Evolutionary conservation across 2,113 vertebrate genomes (phyloP).

Genomic region (Geococcyx californianus): DNA sequence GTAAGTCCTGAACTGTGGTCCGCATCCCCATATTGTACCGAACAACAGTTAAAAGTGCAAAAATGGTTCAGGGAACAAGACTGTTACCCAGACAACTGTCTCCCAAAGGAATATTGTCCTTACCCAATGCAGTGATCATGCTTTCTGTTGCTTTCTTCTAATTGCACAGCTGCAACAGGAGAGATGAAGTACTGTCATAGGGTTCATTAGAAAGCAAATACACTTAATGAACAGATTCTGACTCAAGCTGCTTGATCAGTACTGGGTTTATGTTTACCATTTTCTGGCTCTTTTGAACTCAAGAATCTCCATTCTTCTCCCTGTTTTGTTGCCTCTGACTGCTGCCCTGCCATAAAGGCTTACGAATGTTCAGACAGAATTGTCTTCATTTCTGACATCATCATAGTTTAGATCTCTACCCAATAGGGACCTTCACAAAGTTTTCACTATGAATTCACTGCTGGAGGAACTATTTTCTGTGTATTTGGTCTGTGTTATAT

Average conservation of each 20-base stretch:
- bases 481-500: not conserved
- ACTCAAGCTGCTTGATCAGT: not conserved
- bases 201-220: not conserved
- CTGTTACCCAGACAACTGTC: not conserved
- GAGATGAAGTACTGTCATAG: not conserved
- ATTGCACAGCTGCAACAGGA: not conserved
- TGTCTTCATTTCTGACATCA: not conserved
- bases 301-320: not conserved
- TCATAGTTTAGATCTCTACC: not conserved
- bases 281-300: not conserved
- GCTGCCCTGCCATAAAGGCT: not conserved
- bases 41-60: not conserved
- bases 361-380: not conserved
- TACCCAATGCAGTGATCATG: accelerated
- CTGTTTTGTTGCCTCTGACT: not conserved
- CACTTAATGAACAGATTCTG: not conserved
- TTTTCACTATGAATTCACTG: not conserved
- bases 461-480: not conserved
- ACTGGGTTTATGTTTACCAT: not conserved
- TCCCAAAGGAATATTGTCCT: not conserved
- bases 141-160: not conserved
- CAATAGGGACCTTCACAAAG: not conserved
- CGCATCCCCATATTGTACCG: not conserved
- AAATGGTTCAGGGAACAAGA: not conserved
- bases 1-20: not conserved